Conservation (phyloP, 2,888 invertebrate species). For the Plagodis pulveraria region DNA sequence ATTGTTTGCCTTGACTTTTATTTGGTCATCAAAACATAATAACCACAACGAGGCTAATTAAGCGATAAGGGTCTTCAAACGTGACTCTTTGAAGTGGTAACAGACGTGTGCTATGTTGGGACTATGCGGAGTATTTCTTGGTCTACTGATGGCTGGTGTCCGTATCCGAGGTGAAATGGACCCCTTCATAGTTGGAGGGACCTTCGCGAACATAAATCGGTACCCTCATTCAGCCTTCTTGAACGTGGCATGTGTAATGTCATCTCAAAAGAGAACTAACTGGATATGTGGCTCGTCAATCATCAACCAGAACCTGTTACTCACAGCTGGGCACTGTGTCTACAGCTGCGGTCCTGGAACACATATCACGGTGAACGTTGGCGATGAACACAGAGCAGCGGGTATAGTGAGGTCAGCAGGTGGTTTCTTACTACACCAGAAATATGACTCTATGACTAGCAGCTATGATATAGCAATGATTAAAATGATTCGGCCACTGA, state of each 20-base stretch:
- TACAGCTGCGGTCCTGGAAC: constrained; percentile 1
- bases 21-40: not conserved
- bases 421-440: constrained; percentile 25
- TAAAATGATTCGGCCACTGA: constrained; percentile 14
- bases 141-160: not conserved
- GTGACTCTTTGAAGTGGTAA: not conserved
- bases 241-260: constrained; percentile 21
- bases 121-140: constrained; percentile 5
- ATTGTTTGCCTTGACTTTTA: not conserved
- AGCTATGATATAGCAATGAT: constrained; percentile 39
- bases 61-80: not conserved
- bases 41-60: constrained; percentile 6
- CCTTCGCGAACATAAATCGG: constrained; percentile 23
- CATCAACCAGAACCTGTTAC: constrained; percentile 43
- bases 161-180: constrained; percentile 28
- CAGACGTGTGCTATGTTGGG: constrained; percentile 11
- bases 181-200: constrained; percentile 39
- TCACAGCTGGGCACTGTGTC: constrained; percentile 54
- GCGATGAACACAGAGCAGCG: constrained; percentile 14
- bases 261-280: rapidly evolving
- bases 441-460: not conserved
- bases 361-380: constrained; percentile 23
- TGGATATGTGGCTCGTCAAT: constrained; percentile 53
- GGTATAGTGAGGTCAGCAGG: constrained; percentile 10
- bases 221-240: constrained; percentile 44